Conservation (phyloP, 2,888 invertebrate species). For the Entomobrya proxima region DNA sequence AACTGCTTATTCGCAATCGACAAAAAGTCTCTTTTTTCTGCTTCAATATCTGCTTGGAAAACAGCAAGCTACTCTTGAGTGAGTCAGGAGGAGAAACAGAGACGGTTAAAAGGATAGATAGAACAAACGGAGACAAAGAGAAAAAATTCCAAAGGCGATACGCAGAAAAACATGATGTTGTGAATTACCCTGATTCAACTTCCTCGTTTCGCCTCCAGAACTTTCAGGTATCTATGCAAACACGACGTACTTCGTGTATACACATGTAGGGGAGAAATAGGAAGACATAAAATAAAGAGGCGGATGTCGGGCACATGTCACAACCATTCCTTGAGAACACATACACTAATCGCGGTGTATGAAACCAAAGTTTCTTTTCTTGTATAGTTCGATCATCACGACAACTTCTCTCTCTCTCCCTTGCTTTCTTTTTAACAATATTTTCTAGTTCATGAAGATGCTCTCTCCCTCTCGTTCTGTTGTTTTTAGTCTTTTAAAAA, state of each 20-base stretch:
- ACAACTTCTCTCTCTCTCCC: neutral
- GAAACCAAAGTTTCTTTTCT: conserved; percentile 34
- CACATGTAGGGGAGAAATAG: conserved; percentile 29
- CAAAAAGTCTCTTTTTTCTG: too few relatives aligned
- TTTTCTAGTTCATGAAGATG: neutral
- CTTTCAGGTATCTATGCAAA: conserved; percentile 61
- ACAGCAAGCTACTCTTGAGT: conserved; percentile 13
- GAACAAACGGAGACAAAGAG: conserved; percentile 12
- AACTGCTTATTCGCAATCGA: too few relatives aligned
- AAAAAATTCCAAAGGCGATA: conserved; percentile 35
- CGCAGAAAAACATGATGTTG: conserved; percentile 22
- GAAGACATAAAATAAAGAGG: conserved; percentile 53
- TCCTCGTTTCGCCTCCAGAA: conserved; percentile 49
- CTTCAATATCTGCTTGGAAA: neutral
- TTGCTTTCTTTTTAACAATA: too few relatives aligned
- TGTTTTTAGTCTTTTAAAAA: conserved; percentile 4
- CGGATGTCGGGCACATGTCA: conserved; percentile 59
- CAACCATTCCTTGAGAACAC: conserved; percentile 37
- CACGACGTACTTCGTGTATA: neutral
- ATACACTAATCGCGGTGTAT: conserved; percentile 29
- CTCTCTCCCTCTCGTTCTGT: neutral
- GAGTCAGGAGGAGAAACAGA: conserved; percentile 24
- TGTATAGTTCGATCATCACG: neutral
- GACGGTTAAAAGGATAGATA: neutral
- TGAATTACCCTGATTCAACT: conserved; percentile 38